These are phyloP conservation scores for Sinodicranocentrus sp. DNA, from an alignment of 2,888 invertebrate species.

Conservation along the genomic window DNA sequence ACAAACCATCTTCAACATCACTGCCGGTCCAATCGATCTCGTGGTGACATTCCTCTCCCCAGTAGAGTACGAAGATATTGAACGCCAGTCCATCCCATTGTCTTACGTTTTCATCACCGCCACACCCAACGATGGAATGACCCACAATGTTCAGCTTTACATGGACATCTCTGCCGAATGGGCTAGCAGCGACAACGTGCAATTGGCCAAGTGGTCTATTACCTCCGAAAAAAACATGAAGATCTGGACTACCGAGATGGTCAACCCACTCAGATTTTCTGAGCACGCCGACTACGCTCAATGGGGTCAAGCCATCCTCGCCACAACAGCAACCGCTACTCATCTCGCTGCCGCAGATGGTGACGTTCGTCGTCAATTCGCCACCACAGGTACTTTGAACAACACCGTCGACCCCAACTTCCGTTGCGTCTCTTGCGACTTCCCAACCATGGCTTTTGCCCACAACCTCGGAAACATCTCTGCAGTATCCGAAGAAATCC, in stretches of 20 bases:
- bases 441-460: slow-evolving; percentile 69
- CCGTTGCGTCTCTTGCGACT: slow-evolving; percentile 67
- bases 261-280: slow-evolving; percentile 51
- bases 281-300: slow-evolving; percentile 61
- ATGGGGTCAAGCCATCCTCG: slow-evolving; percentile 72
- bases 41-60: slow-evolving; percentile 72
- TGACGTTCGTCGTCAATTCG: slow-evolving; percentile 55
- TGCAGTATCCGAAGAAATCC: slow-evolving; percentile 20
- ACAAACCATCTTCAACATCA: slow-evolving; percentile 66
- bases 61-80: slow-evolving; percentile 67
- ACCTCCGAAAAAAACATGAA: slow-evolving; percentile 44
- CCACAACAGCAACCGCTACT: slow-evolving; percentile 52
- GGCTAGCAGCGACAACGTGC: slow-evolving; percentile 40
- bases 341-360: slow-evolving; percentile 56
- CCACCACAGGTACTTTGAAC: slow-evolving; percentile 45
- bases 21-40: slow-evolving; percentile 70
- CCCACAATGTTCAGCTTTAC: slow-evolving; percentile 72
- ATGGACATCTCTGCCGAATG: slow-evolving; percentile 72
- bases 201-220: slow-evolving; percentile 59
- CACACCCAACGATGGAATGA: slow-evolving; percentile 51
- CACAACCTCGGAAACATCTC: slow-evolving; percentile 67
- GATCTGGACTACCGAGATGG: slow-evolving; percentile 61
- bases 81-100: slow-evolving; percentile 71
- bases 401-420: slow-evolving; percentile 69
- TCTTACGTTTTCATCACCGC: slow-evolving; percentile 69